phyloP scores from a whole-genome alignment of 2,797 vertebrate species.

The Artibeus jamaicensis region DNA sequence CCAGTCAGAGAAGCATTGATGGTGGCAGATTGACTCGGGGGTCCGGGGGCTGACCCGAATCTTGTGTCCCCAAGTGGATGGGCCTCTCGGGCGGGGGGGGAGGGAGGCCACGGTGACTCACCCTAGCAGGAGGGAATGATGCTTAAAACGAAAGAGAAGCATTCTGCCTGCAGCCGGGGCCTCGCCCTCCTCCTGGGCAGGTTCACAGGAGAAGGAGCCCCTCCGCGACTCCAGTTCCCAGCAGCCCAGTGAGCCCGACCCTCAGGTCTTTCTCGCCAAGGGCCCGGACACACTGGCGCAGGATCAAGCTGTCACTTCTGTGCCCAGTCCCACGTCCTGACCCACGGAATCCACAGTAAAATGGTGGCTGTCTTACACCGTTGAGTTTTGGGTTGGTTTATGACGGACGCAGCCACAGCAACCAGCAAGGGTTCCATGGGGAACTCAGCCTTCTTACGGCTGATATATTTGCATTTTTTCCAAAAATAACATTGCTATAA shows the following conservation, averaged over 20 bases:
- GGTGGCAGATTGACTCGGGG: background rate
- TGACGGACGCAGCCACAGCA: background rate
- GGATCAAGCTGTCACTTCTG: background rate
- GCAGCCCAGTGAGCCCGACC: background rate
- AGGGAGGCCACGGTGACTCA: background rate
- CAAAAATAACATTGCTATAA: background rate
- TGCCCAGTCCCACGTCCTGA: background rate
- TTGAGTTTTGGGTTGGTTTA: background rate
- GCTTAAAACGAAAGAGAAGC: background rate
- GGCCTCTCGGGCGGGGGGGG: background rate
- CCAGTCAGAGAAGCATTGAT: background rate
- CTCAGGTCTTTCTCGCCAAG: background rate
- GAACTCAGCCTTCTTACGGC: background rate
- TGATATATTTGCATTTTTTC: background rate
- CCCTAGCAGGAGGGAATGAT: background rate
- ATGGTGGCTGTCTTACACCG: background rate
- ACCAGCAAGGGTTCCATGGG: background rate
- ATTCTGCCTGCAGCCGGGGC: background rate
- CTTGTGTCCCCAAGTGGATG: background rate
- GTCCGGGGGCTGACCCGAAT: background rate
- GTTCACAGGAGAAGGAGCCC: background rate
- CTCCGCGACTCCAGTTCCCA: background rate
- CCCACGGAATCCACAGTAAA: background rate
- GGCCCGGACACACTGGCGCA: too few relatives aligned
- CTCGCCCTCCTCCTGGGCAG: background rate